Evolutionary conservation across 2,113 vertebrate genomes (phyloP).

Genomic region (Candoia aspera): DNA sequence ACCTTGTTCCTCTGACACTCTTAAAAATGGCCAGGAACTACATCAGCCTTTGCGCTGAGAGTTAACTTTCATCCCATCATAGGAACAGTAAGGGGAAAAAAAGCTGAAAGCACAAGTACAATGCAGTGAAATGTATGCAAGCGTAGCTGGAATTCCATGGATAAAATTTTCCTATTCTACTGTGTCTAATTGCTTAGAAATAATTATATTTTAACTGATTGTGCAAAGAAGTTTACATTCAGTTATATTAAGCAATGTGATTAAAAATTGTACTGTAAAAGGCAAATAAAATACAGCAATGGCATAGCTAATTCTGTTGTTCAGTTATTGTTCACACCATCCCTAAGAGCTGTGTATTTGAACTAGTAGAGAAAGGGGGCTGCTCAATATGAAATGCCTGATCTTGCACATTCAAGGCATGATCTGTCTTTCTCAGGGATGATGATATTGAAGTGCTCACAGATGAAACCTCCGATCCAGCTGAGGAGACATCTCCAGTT

Average conservation of each 20-base stretch:
- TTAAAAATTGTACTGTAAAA: background rate
- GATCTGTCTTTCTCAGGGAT: constrained; percentile 78
- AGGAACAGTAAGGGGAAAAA: background rate
- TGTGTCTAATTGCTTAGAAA: background rate
- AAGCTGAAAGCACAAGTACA: background rate
- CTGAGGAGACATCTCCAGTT: constrained; percentile 82
- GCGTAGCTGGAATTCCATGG: background rate
- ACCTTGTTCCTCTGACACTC: background rate
- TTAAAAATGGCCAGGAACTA: background rate
- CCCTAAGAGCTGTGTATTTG: background rate
- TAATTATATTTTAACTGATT: background rate
- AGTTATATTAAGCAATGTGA: background rate
- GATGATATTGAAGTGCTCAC: constrained; percentile 95
- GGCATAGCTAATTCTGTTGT: too few relatives aligned
- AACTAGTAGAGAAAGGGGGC: background rate
- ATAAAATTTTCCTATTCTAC: background rate
- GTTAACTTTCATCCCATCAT: background rate
- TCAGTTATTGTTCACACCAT: background rate
- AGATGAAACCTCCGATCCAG: constrained; percentile 84
- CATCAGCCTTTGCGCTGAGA: background rate
- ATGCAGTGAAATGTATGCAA: background rate
- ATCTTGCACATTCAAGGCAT: background rate
- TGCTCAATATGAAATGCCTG: background rate
- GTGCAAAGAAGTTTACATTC: background rate
- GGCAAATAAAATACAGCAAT: background rate